A percentile compares a stretch with the other conserved stretches of the same genome.
Evolutionary conservation across 2,113 vertebrate genomes (phyloP).

Genomic region (crab-eating macaque (Macaca fascicularis)): T2T-MFA8v1.1 NC_088393.1:12128501-12129000

Average conservation of each 20-base stretch:
- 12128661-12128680: slow-evolving; percentile 97
- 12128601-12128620: background rate
- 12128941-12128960: slow-evolving; percentile 96
- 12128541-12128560: slow-evolving; percentile 56
- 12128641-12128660: slow-evolving; percentile 96
- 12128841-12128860: background rate
- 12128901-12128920: slow-evolving; percentile 97
- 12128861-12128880: background rate
- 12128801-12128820: too few species aligned
- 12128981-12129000: background rate
- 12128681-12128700: slow-evolving; percentile 95
- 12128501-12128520: background rate
- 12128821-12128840: too few species aligned
- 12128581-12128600: background rate
- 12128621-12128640: slow-evolving; percentile 25
- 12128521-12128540: background rate
- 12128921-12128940: slow-evolving; percentile 95
- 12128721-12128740: slow-evolving; percentile 68
- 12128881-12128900: slow-evolving; percentile 73
- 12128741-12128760: background rate
- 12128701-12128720: slow-evolving; percentile 86
- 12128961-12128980: slow-evolving; percentile 94
- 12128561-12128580: slow-evolving; percentile 64
- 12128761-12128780: background rate
- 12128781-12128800: background rate